These are phyloP conservation scores for Mycetomoellerius zeteki DNA, from an alignment of 1,140 invertebrate genomes.

Conservation along the genomic window DNA sequence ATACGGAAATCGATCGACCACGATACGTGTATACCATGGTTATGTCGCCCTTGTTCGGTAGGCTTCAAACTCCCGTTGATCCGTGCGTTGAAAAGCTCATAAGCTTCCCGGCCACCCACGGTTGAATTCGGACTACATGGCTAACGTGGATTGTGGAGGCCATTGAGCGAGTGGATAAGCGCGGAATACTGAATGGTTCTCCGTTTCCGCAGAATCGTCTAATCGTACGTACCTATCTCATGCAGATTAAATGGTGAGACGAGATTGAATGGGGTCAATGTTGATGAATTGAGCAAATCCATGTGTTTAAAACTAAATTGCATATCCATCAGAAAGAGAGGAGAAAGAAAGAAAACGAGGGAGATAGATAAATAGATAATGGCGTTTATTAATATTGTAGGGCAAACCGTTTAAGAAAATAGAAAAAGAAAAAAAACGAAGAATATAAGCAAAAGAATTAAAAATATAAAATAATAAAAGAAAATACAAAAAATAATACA, in stretches of 20 bases:
- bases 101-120: conserved; percentile 48
- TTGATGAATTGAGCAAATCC: conserved; percentile 46
- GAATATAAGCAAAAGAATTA: too few relatives aligned
- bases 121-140: conserved; percentile 33
- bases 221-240: conserved; percentile 74
- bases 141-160: conserved; percentile 12
- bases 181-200: conserved; percentile 65
- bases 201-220: conserved; percentile 72
- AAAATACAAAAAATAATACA: too few relatives aligned
- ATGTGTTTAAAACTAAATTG: conserved; percentile 65
- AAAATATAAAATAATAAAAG: too few relatives aligned
- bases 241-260: conserved; percentile 69
- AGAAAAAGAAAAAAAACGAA: too few relatives aligned
- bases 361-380: too few relatives aligned
- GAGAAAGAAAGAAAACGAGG: neutral
- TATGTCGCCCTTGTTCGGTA: conserved; percentile 46
- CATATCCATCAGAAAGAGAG: neutral
- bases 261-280: conserved; percentile 63
- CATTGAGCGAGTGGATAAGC: conserved; percentile 55
- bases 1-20: conserved; percentile 43
- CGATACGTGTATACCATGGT: conserved; percentile 26
- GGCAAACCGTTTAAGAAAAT: too few relatives aligned
- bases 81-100: conserved; percentile 69
- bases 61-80: conserved; percentile 61
- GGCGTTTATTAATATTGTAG: too few relatives aligned